Percentiles rank a stretch among this genome's conserved stretches.
Evolutionary conservation across 2,888 invertebrate genomes (phyloP).

Genomic region (Eremobia ochroleuca): DNA sequence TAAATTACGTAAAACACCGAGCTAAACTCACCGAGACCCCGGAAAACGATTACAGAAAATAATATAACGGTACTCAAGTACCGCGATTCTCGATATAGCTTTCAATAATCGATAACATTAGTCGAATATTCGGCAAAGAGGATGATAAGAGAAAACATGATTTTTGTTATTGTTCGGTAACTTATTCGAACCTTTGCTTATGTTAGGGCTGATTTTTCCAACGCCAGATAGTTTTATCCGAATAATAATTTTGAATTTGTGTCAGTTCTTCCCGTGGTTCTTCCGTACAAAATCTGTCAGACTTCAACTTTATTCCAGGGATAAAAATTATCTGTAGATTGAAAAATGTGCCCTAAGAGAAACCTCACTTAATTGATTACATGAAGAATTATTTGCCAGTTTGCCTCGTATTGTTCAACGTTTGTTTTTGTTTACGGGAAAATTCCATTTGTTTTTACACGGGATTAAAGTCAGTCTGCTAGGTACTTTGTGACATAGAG

Average conservation of each 20-base stretch:
- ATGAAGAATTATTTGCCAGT: constrained; percentile 44
- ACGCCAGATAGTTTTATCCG: no score
- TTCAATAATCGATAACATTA: constrained; percentile 45
- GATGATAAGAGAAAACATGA: constrained; percentile 49
- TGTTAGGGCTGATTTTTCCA: no score
- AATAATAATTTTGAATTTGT: no score
- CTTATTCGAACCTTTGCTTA: constrained; percentile 36
- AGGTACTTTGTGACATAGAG: constrained; percentile 23
- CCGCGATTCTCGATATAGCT: constrained; percentile 37
- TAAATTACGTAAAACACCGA: not conserved
- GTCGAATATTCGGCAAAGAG: constrained; percentile 32
- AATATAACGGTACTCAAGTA: constrained; percentile 19
- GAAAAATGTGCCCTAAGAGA: no score
- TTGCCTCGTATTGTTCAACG: constrained; percentile 21
- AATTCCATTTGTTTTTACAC: constrained; percentile 41
- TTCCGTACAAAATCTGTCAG: no score
- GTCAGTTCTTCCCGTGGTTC: no score
- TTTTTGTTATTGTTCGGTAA: constrained; percentile 40
- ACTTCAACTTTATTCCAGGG: no score
- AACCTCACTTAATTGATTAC: constrained; percentile 58
- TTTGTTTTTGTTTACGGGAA: constrained; percentile 33
- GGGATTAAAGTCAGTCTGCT: constrained; percentile 18
- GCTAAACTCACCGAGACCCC: constrained; percentile 1
- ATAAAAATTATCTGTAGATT: no score
- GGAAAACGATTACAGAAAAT: constrained; percentile 38